phyloP scores from a whole-genome alignment of 2,888 invertebrate genomes.

The Drosophila mulleri region DNA sequence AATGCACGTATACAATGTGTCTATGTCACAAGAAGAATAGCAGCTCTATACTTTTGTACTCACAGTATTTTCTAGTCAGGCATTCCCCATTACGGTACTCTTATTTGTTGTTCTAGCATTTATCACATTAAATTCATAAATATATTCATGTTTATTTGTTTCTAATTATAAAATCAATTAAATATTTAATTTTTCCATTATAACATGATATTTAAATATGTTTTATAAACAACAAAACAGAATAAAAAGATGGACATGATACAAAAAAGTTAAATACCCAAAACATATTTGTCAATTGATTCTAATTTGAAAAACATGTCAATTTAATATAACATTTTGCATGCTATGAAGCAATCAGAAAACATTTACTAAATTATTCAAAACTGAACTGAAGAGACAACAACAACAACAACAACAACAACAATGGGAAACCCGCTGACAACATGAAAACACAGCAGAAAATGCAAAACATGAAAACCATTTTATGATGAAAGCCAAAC shows the following conservation, averaged over 20 bases:
- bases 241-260: neutral
- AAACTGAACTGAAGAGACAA: slow-evolving; percentile 24
- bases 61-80: neutral
- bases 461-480: slow-evolving; percentile 41
- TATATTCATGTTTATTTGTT: neutral
- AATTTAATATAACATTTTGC: neutral
- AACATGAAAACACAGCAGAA: slow-evolving; percentile 33
- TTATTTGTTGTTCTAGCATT: neutral
- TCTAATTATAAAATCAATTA: neutral
- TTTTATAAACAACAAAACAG: neutral
- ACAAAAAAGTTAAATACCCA: slow-evolving; percentile 6
- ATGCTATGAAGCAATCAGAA: slow-evolving; percentile 32
- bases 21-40: too few species aligned
- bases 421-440: slow-evolving; percentile 16
- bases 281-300: slow-evolving; percentile 19
- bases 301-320: slow-evolving; percentile 15
- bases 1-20: too few species aligned
- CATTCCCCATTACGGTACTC: too few species aligned
- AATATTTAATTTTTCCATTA: neutral
- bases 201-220: neutral
- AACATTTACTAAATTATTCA: slow-evolving; percentile 41
- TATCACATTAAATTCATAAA: neutral
- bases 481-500: slow-evolving; percentile 50
- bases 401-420: slow-evolving; percentile 5
- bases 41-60: too few species aligned